Evolutionary conservation across 2,888 invertebrate species (phyloP).

Genomic region (Diaprepes abbreviatus): DNA sequence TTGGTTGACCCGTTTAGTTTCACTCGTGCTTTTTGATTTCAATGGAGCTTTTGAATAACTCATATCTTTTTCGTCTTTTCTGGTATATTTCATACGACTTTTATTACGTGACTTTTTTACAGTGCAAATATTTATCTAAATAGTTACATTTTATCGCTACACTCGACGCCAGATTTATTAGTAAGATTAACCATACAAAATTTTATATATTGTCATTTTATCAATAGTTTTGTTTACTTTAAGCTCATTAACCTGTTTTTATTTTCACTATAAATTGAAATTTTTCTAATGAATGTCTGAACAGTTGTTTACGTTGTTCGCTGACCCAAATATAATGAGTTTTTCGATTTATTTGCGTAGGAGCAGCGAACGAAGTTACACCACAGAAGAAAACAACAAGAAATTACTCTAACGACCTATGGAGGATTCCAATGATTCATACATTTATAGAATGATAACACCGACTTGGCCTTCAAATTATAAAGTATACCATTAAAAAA

Average conservation of each 20-base stretch:
- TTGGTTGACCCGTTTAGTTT: too few relatives aligned
- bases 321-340: conserved; percentile 29
- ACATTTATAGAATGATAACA: too few relatives aligned
- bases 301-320: conserved; percentile 13
- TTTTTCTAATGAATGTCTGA: not conserved
- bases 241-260: not conserved
- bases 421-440: too few relatives aligned
- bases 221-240: not conserved
- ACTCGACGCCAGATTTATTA: not conserved
- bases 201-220: not conserved
- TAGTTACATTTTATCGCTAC: not conserved
- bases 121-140: not conserved
- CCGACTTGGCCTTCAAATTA: too few relatives aligned
- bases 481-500: too few relatives aligned
- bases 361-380: conserved; percentile 3
- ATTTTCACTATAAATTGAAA: not conserved
- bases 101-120: not conserved
- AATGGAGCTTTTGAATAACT: too few relatives aligned
- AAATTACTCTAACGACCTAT: too few relatives aligned
- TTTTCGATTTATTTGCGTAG: conserved; percentile 23
- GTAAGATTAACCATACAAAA: not conserved
- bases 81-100: too few relatives aligned
- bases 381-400: too few relatives aligned
- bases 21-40: too few relatives aligned
- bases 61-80: too few relatives aligned